These are phyloP conservation scores for Diceros bicornis DNA, from an alignment of 2,797 vertebrate species.

Conservation along the genomic window DNA sequence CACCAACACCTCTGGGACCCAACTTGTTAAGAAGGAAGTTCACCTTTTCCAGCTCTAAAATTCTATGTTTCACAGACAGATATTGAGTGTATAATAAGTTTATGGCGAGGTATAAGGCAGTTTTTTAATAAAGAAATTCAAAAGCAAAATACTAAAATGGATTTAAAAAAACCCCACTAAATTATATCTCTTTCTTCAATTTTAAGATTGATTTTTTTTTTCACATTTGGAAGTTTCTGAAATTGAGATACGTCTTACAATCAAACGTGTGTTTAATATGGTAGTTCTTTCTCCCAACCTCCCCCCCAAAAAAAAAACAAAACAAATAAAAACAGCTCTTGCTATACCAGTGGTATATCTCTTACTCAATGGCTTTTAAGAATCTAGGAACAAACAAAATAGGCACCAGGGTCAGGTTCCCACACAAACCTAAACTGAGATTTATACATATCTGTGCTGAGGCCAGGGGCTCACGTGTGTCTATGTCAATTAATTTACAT, in stretches of 20 bases:
- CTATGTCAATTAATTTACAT: too few species aligned
- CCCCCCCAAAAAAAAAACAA: not conserved
- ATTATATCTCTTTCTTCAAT: not conserved
- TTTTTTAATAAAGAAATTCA: not conserved
- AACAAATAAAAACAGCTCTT: not conserved
- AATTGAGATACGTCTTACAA: not conserved
- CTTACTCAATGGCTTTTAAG: not conserved
- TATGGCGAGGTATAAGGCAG: not conserved
- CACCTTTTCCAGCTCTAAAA: not conserved
- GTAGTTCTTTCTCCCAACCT: not conserved
- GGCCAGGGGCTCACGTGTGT: not conserved
- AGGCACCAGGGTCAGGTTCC: too few species aligned
- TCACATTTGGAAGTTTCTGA: slow-evolving; percentile 15
- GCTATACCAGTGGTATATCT: not conserved
- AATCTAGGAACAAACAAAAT: not conserved
- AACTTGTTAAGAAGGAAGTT: not conserved
- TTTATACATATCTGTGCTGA: not conserved
- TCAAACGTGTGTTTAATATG: not conserved
- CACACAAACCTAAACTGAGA: not conserved
- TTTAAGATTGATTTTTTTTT: not conserved
- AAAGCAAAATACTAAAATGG: not conserved
- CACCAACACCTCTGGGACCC: not conserved
- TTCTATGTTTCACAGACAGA: not conserved
- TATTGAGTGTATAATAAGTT: not conserved
- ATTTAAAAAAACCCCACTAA: not conserved